Base-by-base conservation (phyloP, 2,797 vertebrate species). In the Denticeps clupeoides region DNA sequence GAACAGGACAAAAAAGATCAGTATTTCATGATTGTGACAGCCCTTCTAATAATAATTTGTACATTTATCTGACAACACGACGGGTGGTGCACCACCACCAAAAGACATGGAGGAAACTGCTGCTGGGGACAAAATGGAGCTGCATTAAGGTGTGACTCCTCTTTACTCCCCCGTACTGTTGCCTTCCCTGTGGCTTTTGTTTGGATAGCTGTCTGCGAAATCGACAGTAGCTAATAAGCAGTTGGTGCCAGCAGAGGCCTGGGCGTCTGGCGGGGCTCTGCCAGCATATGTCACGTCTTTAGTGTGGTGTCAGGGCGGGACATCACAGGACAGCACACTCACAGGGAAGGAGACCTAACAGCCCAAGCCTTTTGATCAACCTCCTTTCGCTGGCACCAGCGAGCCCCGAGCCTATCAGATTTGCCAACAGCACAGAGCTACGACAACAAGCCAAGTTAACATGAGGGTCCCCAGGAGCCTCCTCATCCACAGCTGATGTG, bases 401-500 rank as follows among this genome's bases (percentile, higher is more conserved):
- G 19, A 9, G 28, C 52, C 23, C n/a, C 3, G 18, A 41, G 41
- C 49, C 54, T 51, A 57, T 62, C 48, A 51, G 23, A 45, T 49
- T 33, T 41, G 42, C n/a, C n/a, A 13, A 22, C 26, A 44, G 41
- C 23, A 27, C 5, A 26, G 16, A 37, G 24, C 41, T 16, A 25
- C 25, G 45, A 21, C 32, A 28, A 22, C 45, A 42, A 41, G 44
- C 24, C 42, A 43, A 45, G 45, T 25, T 52, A 45, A 51, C 38
- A 32, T 42, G 53, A 63, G 33, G 46, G 33, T 51, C 63, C 52
- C 58, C 64, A 19, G 56, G 27, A 59, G 67, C 60, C 63, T 41
- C 42, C 29, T 65, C 56, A 58, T 67, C 50, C 65, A 65, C n/a
- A 61, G 57, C 37, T 70, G 56, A 69, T 69, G 50, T 31, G 41